These are phyloP conservation scores for Apis cerana DNA, from an alignment of 1,140 invertebrate genomes.

Conservation along the genomic window DNA sequence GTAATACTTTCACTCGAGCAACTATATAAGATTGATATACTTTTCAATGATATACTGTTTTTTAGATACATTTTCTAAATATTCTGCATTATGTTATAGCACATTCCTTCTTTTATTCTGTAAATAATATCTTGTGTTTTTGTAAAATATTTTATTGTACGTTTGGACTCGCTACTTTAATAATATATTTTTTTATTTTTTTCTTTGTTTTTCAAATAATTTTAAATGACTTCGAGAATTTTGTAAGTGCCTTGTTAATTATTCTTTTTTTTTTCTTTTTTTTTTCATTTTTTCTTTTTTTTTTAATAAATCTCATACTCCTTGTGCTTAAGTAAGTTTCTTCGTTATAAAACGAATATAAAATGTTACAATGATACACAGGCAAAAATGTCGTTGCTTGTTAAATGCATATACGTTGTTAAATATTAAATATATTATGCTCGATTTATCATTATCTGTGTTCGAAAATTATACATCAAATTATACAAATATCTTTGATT, in stretches of 20 bases:
- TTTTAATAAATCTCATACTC: conserved; percentile 12
- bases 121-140: background rate
- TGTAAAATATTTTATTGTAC: background rate
- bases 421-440: conserved; percentile 26
- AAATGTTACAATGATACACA: background rate
- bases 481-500: too few relatives aligned
- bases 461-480: background rate
- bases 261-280: conserved; percentile 30
- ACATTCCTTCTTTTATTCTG: background rate
- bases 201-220: background rate
- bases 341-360: conserved; percentile 41
- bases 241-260: conserved; percentile 44
- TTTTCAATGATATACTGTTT: too few relatives aligned
- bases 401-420: conserved; percentile 29
- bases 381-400: conserved; percentile 5
- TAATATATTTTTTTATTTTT: background rate
- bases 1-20: background rate
- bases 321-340: background rate
- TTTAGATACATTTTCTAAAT: background rate
- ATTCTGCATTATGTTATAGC: background rate
- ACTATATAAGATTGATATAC: background rate
- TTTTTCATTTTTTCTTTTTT: too few relatives aligned
- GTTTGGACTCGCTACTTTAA: conserved; percentile 7
- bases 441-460: conserved; percentile 16
- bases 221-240: background rate